phyloP scores from a whole-genome alignment of 2,888 invertebrate genomes.

The Mactromeris polynyma region DNA sequence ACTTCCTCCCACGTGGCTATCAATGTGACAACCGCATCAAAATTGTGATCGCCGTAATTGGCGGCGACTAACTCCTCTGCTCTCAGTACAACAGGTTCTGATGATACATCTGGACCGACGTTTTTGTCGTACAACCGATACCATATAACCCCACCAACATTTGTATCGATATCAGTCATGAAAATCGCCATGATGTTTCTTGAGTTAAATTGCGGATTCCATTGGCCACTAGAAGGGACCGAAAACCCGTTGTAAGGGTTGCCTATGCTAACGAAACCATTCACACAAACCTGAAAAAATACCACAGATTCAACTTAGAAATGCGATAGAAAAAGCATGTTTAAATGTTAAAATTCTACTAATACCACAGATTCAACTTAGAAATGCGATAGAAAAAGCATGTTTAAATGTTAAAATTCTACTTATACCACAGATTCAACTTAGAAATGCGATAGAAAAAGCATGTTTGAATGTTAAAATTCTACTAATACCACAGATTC shows the following conservation, averaged over 20 bases:
- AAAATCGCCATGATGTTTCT: conserved; percentile 30
- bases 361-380: no score
- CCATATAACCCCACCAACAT: background rate
- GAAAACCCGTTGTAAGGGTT: background rate
- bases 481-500: no score
- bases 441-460: no score
- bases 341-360: no score
- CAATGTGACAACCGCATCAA: background rate
- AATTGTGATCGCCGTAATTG: background rate
- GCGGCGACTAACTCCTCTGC: background rate
- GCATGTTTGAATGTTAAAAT: no score
- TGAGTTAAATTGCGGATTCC: background rate
- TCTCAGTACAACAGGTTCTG: background rate
- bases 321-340: no score
- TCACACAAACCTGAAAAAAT: conserved; percentile 45
- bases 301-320: background rate
- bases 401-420: no score
- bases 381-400: no score
- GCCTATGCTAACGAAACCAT: conserved; percentile 40
- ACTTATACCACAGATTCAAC: no score
- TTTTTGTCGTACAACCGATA: background rate
- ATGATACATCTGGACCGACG: no score
- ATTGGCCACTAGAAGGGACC: background rate
- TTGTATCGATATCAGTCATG: conserved; percentile 24
- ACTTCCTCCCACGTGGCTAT: conserved; percentile 38